Base-by-base conservation (phyloP, 1,140 invertebrate species). In the Agrypnia vestita region DNA sequence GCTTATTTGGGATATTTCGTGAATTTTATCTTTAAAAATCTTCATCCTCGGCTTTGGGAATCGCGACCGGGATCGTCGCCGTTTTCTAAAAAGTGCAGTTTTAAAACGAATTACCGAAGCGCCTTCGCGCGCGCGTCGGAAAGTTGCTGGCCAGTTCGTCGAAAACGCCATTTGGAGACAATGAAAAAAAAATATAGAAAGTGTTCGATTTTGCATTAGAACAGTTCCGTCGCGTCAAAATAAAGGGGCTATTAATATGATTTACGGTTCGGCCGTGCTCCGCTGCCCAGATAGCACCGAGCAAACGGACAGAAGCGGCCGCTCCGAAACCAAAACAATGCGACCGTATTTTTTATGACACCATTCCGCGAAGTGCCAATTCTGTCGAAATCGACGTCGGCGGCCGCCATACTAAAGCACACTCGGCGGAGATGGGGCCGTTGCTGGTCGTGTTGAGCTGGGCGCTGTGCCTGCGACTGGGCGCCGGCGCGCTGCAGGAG, bases 111-210 rank as follows among this genome's bases (percentile, higher is more conserved):
- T 11, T 53, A 21, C 0, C 17, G 15, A 11, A 11, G 21, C 25
- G 35, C 55, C 25, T 47, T n/a, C n/a, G 44, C 17, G 6, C 64
- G 44, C 43, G 44, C 8, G 44, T 6, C 9, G 46, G 6, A n/a
- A 69, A 43, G 19, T 44, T 17, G 3, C 53, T 51, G 55, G 13
- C 15, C 59, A 17, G 21, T 64, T 64, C 46, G 59, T 46, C 74
- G 25, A 61, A 67, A 77, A 69, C 76, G 76, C 76, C 62, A 77
- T 77, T 77, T 47, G 49, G 21, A 61, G 76, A 69, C 76, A 78
- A 78, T 78, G 76, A 76, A 69, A 78, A 77, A 76, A 76, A 61
- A 17, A 69, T 69, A 56, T 67, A 78, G 62, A 69, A 78, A 78
- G 74, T 76, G 44, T 64, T 64, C 15, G 17, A 7, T 11, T 47